Evolutionary conservation across 2,888 invertebrate genomes (phyloP).

Genomic region (Apeira syringaria): DNA sequence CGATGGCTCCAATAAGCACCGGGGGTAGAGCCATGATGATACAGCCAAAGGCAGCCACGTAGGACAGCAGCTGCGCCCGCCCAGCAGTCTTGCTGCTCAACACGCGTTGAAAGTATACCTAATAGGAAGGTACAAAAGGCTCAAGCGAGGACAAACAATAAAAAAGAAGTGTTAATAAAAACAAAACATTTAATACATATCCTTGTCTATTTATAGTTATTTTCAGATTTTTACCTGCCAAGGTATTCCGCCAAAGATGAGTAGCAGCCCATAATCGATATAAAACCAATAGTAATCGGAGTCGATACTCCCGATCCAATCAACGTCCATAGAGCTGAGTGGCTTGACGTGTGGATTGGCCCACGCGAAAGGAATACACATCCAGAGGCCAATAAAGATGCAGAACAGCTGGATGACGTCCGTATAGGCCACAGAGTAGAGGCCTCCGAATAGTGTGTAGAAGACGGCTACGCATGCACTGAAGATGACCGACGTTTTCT

Average conservation of each 20-base stretch:
- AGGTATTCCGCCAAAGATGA: constrained; percentile 98
- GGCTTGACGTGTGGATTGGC: constrained; percentile 93
- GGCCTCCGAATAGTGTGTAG: constrained; percentile 98
- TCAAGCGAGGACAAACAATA: too few relatives aligned
- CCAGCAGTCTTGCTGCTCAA: constrained; percentile 97
- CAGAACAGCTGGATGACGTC: constrained; percentile 99
- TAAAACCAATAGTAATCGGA: constrained; percentile 91
- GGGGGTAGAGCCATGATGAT: constrained; percentile 98
- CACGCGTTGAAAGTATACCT: constrained; percentile 99
- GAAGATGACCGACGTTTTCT: constrained; percentile 95
- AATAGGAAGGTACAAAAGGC: constrained; percentile 25
- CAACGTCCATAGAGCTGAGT: constrained; percentile 91
- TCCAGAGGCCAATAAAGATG: constrained; percentile 98
- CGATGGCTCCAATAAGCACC: constrained; percentile 98
- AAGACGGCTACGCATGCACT: constrained; percentile 98
- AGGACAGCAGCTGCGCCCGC: constrained; percentile 96
- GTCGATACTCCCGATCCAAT: constrained; percentile 94
- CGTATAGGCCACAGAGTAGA: constrained; percentile 99
- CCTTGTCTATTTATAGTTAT: too few relatives aligned
- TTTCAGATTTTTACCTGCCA: constrained; percentile 89
- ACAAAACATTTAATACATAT: too few relatives aligned
- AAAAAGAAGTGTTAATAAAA: too few relatives aligned
- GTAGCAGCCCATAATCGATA: constrained; percentile 93
- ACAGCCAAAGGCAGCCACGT: constrained; percentile 97
- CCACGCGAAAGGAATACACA: constrained; percentile 98